phyloP scores from a whole-genome alignment of 2,888 invertebrate genomes.

The Eilema griseolum region DNA sequence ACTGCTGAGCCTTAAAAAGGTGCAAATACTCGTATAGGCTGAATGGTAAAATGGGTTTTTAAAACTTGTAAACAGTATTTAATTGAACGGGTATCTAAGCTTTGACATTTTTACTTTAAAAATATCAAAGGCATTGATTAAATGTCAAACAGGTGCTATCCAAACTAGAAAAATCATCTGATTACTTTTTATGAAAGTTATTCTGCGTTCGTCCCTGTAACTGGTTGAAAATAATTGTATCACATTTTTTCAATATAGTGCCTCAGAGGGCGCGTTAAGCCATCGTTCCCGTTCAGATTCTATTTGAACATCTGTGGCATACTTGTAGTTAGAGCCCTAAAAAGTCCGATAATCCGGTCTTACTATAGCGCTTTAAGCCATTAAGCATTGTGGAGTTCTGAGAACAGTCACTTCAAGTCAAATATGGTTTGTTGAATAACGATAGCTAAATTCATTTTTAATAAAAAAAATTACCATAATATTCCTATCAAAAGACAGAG shows the following conservation, averaged over 20 bases:
- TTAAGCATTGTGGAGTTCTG: no score
- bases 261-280: background rate
- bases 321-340: no score
- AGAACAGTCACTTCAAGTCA: no score
- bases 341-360: no score
- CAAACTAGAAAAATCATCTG: constrained; percentile 7
- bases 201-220: background rate
- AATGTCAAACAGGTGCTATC: constrained; percentile 10
- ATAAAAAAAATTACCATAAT: no score
- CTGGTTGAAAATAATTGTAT: background rate
- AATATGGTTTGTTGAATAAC: no score
- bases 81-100: background rate
- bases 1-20: constrained; percentile 1
- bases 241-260: background rate
- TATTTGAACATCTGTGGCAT: no score
- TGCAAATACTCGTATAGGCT: background rate
- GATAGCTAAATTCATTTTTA: no score
- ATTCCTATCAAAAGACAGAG: no score
- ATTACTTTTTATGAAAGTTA: constrained; percentile 32
- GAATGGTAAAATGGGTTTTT: background rate
- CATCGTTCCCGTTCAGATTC: background rate
- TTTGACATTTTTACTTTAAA: constrained; percentile 9
- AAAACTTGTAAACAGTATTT: background rate
- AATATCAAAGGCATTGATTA: background rate
- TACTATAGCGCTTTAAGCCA: no score